Evolutionary conservation across 2,888 invertebrate genomes (phyloP).

Genomic region (Andrena marginata): DNA sequence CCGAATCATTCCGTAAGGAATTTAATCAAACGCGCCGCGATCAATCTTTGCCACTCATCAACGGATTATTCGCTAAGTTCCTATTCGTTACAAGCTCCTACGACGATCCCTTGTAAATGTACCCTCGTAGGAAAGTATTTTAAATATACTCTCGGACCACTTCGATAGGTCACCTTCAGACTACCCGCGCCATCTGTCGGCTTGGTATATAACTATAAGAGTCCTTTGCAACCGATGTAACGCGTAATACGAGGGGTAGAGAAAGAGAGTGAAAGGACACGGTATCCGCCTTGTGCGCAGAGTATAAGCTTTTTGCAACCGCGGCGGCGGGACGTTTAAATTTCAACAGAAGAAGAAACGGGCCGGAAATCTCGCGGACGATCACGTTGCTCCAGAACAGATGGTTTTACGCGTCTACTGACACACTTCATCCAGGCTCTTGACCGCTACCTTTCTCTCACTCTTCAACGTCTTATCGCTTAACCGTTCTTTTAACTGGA

Average conservation of each 20-base stretch:
- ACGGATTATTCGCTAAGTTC: no score
- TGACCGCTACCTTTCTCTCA: no score
- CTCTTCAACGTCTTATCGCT: no score
- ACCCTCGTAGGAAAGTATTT: not conserved
- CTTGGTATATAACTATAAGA: constrained; percentile 52
- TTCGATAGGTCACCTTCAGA: constrained; percentile 63
- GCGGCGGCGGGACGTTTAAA: no score
- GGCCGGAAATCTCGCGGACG: no score
- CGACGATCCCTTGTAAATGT: constrained; percentile 7
- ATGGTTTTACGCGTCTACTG: no score
- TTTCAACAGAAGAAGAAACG: no score
- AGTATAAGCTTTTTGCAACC: constrained; percentile 50
- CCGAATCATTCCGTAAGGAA: not conserved
- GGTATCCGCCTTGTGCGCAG: constrained; percentile 22
- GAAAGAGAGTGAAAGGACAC: constrained; percentile 25
- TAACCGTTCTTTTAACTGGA: no score
- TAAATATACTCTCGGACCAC: constrained; percentile 6
- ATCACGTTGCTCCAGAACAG: no score
- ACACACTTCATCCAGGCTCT: no score
- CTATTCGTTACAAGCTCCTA: constrained; percentile 61
- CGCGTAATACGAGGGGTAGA: constrained; percentile 4
- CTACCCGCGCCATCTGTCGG: constrained; percentile 76
- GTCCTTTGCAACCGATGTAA: constrained; percentile 60
- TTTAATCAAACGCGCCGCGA: constrained; percentile 1
- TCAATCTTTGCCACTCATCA: constrained; percentile 6